phyloP scores from a whole-genome alignment of 1,140 invertebrate genomes.

The Metopolophium dirhodum region DNA sequence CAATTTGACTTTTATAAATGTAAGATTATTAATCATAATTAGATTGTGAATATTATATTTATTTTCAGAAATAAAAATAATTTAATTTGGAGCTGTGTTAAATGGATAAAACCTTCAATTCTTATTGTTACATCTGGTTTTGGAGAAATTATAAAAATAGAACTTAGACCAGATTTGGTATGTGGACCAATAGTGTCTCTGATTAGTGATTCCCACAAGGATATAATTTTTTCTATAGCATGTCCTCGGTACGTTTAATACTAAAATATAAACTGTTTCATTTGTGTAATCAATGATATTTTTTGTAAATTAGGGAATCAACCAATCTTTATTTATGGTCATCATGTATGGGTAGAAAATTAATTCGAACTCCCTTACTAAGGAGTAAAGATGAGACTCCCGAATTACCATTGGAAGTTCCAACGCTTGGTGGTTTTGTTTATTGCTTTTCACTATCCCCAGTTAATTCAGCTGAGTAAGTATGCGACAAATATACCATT shows the following conservation, averaged over 20 bases:
- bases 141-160: constrained; percentile 54
- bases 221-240: constrained; percentile 46
- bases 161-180: not conserved
- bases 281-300: not conserved
- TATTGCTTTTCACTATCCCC: constrained; percentile 73
- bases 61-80: constrained; percentile 54
- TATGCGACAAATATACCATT: constrained; percentile 56
- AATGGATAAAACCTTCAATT: constrained; percentile 45
- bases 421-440: constrained; percentile 69
- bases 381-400: constrained; percentile 65
- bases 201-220: constrained; percentile 40
- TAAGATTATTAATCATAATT: no score
- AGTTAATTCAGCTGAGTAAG: constrained; percentile 72
- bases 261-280: not conserved
- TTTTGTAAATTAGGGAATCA: constrained; percentile 51
- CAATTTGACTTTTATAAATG: no score
- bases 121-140: constrained; percentile 45
- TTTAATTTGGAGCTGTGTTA: constrained; percentile 53
- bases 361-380: constrained; percentile 65
- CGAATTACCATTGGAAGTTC: constrained; percentile 62
- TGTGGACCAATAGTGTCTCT: not conserved
- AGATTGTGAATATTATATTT: not conserved
- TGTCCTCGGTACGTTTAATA: constrained; percentile 15
- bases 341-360: constrained; percentile 69
- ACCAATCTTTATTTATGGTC: constrained; percentile 67